Evolutionary conservation across 2,113 vertebrate genomes (phyloP), one percentile per base, ranked within the genome.

Genomic region (Psephotus haematonotus): DNA sequence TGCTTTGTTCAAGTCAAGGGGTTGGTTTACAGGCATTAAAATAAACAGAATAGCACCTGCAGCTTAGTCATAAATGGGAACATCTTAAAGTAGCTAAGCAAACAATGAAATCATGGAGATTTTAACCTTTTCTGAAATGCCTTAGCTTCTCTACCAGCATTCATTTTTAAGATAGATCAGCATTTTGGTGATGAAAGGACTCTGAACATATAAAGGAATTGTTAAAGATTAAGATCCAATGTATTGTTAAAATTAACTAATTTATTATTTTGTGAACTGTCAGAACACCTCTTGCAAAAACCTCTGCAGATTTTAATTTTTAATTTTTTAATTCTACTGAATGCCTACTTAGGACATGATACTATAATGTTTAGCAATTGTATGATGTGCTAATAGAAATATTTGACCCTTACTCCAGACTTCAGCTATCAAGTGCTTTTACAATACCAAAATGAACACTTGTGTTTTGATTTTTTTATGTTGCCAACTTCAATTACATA

Each of bases 21-120:
- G 76, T 95, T 93, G 82, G 72, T 90, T 92, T 94, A 65, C 74
- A 88, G 91, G 83, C 90, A 68, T 33, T 59, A 82, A 88, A 95
- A 96, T 94, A 97, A 97, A 97, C 91, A 96, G 85, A 91, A 22
- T 18, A 93, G 92, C 97, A 97, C 96, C 97, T 97, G 96, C 92
- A 94, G 46, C 59, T 96, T 96, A 92, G 68, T 97, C 88, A 97
- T 87, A 83, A 93, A 86, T 47, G 72, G 90, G 81, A 95, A 88
- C 82, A 70, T 86, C 90, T 93, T 27, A 11, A 60, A 79, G 80
- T 60, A 88, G 71, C 82, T 82, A 62, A 79, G 75, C 71, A 92
- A 95, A 95, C 90, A 92, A 95, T 97, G 83, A 93, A 97, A 93
- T 93, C 57, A 68, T 67, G 49, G 89, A 65, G n/a, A 29, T 57